Evolutionary conservation across 23 tunicate species (phyloP), one percentile per base, ranked within the genome.

Genomic region (Corella eumyota): DNA sequence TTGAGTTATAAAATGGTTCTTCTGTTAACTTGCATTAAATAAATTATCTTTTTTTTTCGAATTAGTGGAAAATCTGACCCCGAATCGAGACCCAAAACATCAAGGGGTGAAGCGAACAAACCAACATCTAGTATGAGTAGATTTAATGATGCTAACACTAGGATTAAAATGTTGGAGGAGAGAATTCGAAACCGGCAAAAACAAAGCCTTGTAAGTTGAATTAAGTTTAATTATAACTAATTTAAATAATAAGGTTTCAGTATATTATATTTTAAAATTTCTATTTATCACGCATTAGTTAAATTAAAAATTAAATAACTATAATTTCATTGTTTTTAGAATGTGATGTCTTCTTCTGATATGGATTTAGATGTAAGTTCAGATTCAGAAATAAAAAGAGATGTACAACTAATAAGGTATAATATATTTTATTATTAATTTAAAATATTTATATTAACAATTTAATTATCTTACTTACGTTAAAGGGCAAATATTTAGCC

Each of bases 331-430:
- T n/a, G n/a, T n/a, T n/a, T n/a, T n/a, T n/a, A n/a, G n/a, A n/a
- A n/a, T n/a, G n/a, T n/a, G n/a, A n/a, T n/a, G n/a, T n/a, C n/a
- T n/a, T n/a, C n/a, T n/a, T n/a, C n/a, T n/a, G n/a, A n/a, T n/a
- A n/a, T n/a, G 58, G 82, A 75, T 32, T 58, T 75, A 67, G 73
- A 75, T 34, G 47, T 66, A 13, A 75, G 82, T 32, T 63, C 82
- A 30, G 82, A 75, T 47, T 75, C 71, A 21, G 82, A 75, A 75
- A 48, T 66, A 4, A 63, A 54, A 37, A 47, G 47, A 64, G 71
- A 74, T 35, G 56, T 64, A 4, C 30, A 47, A 13, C 29, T 34
- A 1, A 34, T 74, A 26, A 74, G 67, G 80, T 51, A 51, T 7
- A 6, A 5, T 51, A 6, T n/a, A 51, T 40, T 6, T 51, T 51